Conservation (phyloP, 1,140 invertebrate genomes). For the Sycophaga agraensis region DNA sequence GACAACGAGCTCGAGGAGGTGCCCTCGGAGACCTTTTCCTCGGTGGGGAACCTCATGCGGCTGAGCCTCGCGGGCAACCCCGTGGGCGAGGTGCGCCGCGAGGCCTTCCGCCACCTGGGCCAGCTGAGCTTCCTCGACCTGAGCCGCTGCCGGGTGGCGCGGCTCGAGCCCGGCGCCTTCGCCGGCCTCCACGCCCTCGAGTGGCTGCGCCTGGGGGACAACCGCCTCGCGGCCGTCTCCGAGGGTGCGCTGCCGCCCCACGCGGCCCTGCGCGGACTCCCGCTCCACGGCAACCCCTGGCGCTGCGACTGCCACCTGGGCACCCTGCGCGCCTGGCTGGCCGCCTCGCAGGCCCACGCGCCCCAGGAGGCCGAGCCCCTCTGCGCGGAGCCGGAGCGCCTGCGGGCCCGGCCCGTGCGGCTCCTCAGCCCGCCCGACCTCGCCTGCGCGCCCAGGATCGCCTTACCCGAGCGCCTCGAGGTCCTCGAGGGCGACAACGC, state of each 20-base stretch:
- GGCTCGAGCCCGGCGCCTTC: constrained; percentile 79
- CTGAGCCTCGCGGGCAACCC: constrained; percentile 80
- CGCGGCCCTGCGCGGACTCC: constrained; percentile 74
- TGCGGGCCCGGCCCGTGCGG: constrained; percentile 64
- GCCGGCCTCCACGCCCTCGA: constrained; percentile 77
- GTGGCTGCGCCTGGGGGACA: constrained; percentile 81
- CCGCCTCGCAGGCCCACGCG: constrained; percentile 65
- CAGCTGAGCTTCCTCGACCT: constrained; percentile 80
- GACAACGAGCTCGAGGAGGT: constrained; percentile 76
- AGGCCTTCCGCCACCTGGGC: constrained; percentile 74
- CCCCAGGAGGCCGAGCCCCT: constrained; percentile 64
- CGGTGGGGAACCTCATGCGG: constrained; percentile 76
- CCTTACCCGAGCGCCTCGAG: constrained; percentile 58
- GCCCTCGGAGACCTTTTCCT: constrained; percentile 75
- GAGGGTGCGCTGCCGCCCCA: constrained; percentile 53
- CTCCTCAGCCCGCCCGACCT: constrained; percentile 71
- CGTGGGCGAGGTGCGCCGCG: constrained; percentile 68
- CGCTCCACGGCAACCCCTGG: constrained; percentile 86
- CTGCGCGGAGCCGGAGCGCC: constrained; percentile 70
- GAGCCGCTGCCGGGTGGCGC: constrained; percentile 75
- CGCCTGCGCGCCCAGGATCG: constrained; percentile 78
- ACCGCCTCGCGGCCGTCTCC: constrained; percentile 69
- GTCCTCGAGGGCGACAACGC: constrained; percentile 78
- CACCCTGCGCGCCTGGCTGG: constrained; percentile 76
- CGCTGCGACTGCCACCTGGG: constrained; percentile 80